Percentiles rank a stretch among this genome's conserved stretches.
phyloP scores from a whole-genome alignment of 2,888 invertebrate genomes.

The Tenodera sinensis region DNA sequence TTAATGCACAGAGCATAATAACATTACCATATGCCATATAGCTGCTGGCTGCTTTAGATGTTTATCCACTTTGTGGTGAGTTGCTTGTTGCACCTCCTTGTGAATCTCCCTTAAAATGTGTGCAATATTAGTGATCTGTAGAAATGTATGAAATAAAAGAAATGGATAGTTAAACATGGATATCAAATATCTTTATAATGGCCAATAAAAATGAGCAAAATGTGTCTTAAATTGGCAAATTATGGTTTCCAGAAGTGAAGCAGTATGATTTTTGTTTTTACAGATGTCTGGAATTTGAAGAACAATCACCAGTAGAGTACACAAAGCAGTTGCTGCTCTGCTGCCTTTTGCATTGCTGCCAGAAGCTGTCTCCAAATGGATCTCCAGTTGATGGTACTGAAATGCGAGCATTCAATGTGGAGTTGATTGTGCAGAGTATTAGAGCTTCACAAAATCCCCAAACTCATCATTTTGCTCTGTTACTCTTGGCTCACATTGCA shows the following conservation, averaged over 20 bases:
- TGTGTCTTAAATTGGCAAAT: neutral
- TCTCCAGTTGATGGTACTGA: conserved; percentile 41
- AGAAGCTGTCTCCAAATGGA: conserved; percentile 50
- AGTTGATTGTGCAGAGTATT: conserved; percentile 81
- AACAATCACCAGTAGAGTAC: conserved; percentile 80
- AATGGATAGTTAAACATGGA: neutral
- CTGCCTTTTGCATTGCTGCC: conserved; percentile 67
- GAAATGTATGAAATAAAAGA: neutral
- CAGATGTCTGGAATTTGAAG: conserved; percentile 72
- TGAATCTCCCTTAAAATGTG: no score
- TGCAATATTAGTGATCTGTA: no score
- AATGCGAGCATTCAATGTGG: conserved; percentile 55
- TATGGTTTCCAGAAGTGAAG: neutral
- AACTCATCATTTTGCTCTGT: conserved; percentile 89
- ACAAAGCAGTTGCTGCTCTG: conserved; percentile 82
- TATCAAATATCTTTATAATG: neutral
- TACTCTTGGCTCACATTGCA: conserved; percentile 77
- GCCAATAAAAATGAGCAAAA: neutral
- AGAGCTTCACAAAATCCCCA: conserved; percentile 89
- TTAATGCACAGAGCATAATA: no score
- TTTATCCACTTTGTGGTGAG: no score
- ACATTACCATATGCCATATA: no score
- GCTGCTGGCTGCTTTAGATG: no score
- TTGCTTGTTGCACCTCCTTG: no score
- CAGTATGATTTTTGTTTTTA: conserved; percentile 17